These are phyloP conservation scores for Pammene aurita DNA, from an alignment of 2,888 invertebrate species.

Conservation along the genomic window DNA sequence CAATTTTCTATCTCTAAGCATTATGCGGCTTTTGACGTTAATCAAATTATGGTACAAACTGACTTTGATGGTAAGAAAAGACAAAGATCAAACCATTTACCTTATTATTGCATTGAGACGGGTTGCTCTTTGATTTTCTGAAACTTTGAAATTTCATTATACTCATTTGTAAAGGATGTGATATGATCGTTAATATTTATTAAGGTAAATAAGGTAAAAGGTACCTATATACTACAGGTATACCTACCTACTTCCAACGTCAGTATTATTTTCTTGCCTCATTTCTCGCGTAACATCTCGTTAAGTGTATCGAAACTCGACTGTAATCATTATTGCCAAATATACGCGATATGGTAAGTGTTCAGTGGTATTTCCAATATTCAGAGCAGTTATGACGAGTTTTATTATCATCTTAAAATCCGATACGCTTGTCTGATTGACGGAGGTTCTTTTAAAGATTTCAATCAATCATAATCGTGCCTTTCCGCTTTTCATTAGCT, in stretches of 20 bases:
- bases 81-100: constrained; percentile 7
- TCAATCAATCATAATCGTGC: constrained; percentile 21
- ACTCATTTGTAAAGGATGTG: background rate
- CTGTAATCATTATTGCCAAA: constrained; percentile 9
- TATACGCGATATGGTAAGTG: background rate
- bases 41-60: constrained; percentile 28
- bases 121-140: background rate
- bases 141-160: constrained; percentile 20
- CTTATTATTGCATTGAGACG: constrained; percentile 7
- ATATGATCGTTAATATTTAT: background rate
- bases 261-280: constrained; percentile 16
- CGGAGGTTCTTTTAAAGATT: constrained; percentile 3
- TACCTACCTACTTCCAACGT: constrained; percentile 1
- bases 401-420: constrained; percentile 22
- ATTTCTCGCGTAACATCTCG: constrained; percentile 9
- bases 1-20: constrained; percentile 5
- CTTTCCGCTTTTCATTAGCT: constrained; percentile 18
- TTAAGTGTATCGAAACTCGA: constrained; percentile 9
- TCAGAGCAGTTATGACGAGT: background rate
- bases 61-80: background rate
- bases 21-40: constrained; percentile 19
- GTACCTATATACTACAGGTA: background rate
- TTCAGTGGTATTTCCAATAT: constrained; percentile 6
- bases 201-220: background rate
- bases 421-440: constrained; percentile 1